Conservation (phyloP, 2,888 invertebrate genomes). For the Strigamia transsilvanica region DNA sequence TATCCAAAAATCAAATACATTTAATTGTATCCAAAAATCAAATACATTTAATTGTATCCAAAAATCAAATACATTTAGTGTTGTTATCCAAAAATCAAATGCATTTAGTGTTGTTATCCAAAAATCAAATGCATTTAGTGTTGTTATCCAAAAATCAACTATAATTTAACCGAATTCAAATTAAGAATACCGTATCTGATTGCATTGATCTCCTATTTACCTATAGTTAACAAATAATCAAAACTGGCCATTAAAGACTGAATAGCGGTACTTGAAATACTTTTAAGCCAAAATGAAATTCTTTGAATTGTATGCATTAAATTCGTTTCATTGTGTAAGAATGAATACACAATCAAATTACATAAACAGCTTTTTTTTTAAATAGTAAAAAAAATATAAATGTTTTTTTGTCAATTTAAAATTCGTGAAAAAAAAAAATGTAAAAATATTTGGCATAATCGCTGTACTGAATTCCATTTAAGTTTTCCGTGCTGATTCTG, state of each 20-base stretch:
- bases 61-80: too few species aligned
- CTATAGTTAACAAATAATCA: conserved; percentile 1
- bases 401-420: too few species aligned
- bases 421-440: not conserved
- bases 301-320: not conserved
- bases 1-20: too few species aligned
- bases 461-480: not conserved
- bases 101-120: too few species aligned
- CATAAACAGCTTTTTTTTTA: not conserved
- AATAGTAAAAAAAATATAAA: too few species aligned
- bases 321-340: not conserved
- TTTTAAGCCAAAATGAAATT: not conserved
- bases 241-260: not conserved
- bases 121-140: too few species aligned
- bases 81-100: too few species aligned
- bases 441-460: not conserved
- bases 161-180: too few species aligned
- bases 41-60: too few species aligned
- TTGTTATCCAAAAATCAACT: too few species aligned
- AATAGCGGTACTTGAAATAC: not conserved
- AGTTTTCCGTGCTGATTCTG: not conserved
- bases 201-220: not conserved
- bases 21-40: too few species aligned
- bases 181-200: not conserved
- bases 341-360: not conserved